These are phyloP conservation scores for Drosophila prolongata DNA, from an alignment of 2,888 invertebrate species.

Conservation along the genomic window DNA sequence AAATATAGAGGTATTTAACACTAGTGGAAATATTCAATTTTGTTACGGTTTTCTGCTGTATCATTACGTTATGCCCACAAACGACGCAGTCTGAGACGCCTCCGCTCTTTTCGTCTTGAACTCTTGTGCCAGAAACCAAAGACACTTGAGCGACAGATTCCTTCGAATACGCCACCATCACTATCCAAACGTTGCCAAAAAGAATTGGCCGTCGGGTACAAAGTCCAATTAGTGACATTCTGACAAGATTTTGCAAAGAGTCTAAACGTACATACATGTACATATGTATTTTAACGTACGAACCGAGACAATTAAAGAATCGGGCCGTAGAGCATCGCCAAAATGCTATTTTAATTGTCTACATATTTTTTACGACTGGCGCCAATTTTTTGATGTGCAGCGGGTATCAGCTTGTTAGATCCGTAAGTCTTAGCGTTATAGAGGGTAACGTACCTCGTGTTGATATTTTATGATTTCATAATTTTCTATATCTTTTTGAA, in stretches of 20 bases:
- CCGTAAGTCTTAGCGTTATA: slow-evolving; percentile 3
- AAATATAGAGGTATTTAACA: not conserved
- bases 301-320: slow-evolving; percentile 30
- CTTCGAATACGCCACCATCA: slow-evolving; percentile 44
- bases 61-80: slow-evolving; percentile 12
- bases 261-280: slow-evolving; percentile 3
- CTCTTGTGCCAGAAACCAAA: slow-evolving; percentile 66
- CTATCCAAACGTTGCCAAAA: slow-evolving; percentile 57
- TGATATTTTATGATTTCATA: not conserved
- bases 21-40: slow-evolving; percentile 3
- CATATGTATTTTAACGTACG: not conserved
- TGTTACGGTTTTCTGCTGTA: slow-evolving; percentile 3
- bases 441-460: not conserved
- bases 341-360: slow-evolving; percentile 58
- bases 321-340: slow-evolving; percentile 36
- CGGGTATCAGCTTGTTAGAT: slow-evolving; percentile 10
- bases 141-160: slow-evolving; percentile 65
- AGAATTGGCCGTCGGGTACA: slow-evolving; percentile 51
- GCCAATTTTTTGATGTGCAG: slow-evolving; percentile 54
- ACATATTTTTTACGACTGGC: slow-evolving; percentile 62
- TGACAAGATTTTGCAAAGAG: slow-evolving; percentile 59
- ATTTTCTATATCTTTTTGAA: not conserved
- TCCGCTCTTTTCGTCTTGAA: slow-evolving; percentile 52
- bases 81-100: slow-evolving; percentile 33
- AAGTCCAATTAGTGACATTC: slow-evolving; percentile 74